Evolutionary conservation across 2,113 vertebrate species (phyloP), one percentile per base, ranked within the genome.

Genomic region (Columbina picui): DNA sequence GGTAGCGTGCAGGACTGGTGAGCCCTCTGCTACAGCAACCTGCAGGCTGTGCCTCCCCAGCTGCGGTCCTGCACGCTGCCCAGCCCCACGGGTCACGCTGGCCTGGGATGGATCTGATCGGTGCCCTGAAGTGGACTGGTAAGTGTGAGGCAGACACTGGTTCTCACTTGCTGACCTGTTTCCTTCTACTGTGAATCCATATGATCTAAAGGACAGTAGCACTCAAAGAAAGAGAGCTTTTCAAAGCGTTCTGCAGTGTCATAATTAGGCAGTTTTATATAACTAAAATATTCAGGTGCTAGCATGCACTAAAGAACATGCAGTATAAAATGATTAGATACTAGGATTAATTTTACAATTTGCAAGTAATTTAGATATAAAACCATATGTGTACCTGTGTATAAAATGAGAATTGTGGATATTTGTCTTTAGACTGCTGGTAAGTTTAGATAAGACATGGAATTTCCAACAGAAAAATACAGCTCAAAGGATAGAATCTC

Each of bases 31-130:
- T 16, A 4, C 43, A 22, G 25, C 34, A 52, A 16, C 41, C 20
- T 2, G 4, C 32, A 32, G 30, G 23, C 57, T 74, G 2, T 7
- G 49, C 4, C 0, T 56, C 45, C 49, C 41, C 49, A 25, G 27
- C 64, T 11, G 19, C 25, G 9, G 50, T 2, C n/a, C 16, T 10
- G 8, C 30, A 5, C 5, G n/a, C 45, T 26, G 34, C 80, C 61
- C 32, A 4, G 10, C 34, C 2, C 2, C 27, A 2, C 16, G 1
- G 23, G 3, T 60, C 16, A 0, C 16, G 27, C 73, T 63, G 59
- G 7, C 59, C 47, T 47, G 47, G 19, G 20, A 22, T 2, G 0
- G n/a, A n/a, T n/a, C n/a, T n/a, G n/a, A n/a, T n/a, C n/a, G n/a
- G 5, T 60, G 36, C 61, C 41, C 32, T 50, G 34, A 61, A 50